Evolutionary conservation across 2,888 invertebrate species (phyloP), one percentile per base, ranked within the genome.

Genomic region (Rhamphomyia laevipes): DNA sequence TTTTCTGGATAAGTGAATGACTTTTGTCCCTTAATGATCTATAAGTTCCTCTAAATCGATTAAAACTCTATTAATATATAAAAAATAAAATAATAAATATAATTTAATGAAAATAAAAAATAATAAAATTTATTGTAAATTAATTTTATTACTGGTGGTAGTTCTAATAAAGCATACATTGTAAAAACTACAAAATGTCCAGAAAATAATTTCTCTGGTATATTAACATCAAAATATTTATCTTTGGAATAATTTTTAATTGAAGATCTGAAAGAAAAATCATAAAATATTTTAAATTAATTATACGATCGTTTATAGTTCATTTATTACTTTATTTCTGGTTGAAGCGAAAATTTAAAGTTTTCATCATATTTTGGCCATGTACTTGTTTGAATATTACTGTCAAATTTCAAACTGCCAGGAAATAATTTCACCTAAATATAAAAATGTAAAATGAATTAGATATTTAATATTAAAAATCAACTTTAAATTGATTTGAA

Each of bases 311-410:
- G n/a, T 43, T 27, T 13, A 45, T 15, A n/a, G n/a, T n/a, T n/a
- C n/a, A n/a, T n/a, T n/a, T n/a, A 58, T 62, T 54, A 68, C 71
- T 70, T 70, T 31, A 64, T 63, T 43, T 66, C 64, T 3, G 70
- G 77, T 58, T 74, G 74, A 52, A 86, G 59, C 42, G 76, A 76
- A 64, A 86, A 86, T 58, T 76, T 77, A 61, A 86, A 86, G 55
- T 82, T 84, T 68, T 86, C 84, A 63, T 87, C 85, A 76, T 84
- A 86, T 48, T 80, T 79, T 0, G 87, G 86, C 84, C 85, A 85
- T 1, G 85, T 82, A 61, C 81, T 83, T 57, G 82, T 82, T 63
- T 81, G 82, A 57, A 82, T 71, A 48, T 80, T 76, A 18, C 86
- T 85, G 67, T 87, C 87, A 62, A 76, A 82, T 66, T 86, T 84